These are phyloP conservation scores for Hyppa rectilinea DNA, from an alignment of 2,888 invertebrate genomes.

Conservation along the genomic window DNA sequence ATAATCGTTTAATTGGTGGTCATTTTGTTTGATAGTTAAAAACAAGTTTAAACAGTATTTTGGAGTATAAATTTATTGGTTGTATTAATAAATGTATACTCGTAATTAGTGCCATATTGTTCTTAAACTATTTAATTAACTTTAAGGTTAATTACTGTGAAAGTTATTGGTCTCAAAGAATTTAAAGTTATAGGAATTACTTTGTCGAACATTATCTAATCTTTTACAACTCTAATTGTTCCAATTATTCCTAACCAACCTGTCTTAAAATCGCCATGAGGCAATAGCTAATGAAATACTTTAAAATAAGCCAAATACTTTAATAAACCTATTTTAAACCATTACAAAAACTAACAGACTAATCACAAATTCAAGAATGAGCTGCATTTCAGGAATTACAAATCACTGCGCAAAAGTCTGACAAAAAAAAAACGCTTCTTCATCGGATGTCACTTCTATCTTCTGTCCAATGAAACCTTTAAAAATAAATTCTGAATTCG, in stretches of 20 bases:
- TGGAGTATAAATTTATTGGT: background rate
- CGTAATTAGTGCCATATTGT: background rate
- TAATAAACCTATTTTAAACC: too few relatives aligned
- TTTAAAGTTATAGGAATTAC: background rate
- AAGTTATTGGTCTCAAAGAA: background rate
- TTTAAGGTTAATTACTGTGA: background rate
- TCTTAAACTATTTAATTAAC: background rate
- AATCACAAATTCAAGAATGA: background rate
- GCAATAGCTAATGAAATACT: too few relatives aligned
- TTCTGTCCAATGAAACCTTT: constrained; percentile 22
- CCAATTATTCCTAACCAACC: background rate
- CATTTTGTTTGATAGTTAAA: constrained; percentile 6
- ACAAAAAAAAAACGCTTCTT: background rate
- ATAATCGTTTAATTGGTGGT: constrained; percentile 1
- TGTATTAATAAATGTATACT: background rate
- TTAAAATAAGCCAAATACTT: too few relatives aligned
- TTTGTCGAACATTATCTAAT: background rate
- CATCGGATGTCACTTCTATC: constrained; percentile 34
- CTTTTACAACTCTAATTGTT: background rate
- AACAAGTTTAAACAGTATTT: background rate
- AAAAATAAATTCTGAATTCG: constrained; percentile 27
- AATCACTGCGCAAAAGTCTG: background rate
- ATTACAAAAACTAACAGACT: background rate
- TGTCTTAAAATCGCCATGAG: background rate
- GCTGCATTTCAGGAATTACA: background rate